phyloP scores from a whole-genome alignment of 2,113 vertebrate genomes.

The Pterocles gutturalis region DNA sequence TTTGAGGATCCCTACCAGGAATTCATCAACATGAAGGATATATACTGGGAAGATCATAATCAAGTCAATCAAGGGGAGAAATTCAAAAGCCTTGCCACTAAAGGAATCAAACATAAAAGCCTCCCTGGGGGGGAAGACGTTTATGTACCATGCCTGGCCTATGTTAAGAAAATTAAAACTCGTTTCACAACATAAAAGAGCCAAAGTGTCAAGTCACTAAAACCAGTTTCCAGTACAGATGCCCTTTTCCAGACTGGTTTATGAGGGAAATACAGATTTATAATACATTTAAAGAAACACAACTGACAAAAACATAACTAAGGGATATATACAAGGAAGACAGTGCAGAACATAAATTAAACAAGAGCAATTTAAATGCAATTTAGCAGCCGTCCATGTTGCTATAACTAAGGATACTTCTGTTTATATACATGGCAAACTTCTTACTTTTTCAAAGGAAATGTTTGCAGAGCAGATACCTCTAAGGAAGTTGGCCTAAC shows the following conservation, averaged over 20 bases:
- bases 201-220: constrained; percentile 77
- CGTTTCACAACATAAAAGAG: constrained; percentile 72
- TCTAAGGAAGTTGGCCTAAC: neutral
- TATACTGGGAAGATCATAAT: constrained; percentile 70
- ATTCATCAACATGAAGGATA: constrained; percentile 65
- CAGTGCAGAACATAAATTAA: constrained; percentile 39
- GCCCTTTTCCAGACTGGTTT: constrained; percentile 72
- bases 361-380: constrained; percentile 22
- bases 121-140: constrained; percentile 59
- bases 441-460: constrained; percentile 16
- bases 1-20: constrained; percentile 64
- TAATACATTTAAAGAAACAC: constrained; percentile 61
- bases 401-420: neutral
- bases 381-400: neutral
- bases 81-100: constrained; percentile 63
- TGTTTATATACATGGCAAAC: constrained; percentile 33
- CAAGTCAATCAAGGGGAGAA: constrained; percentile 70
- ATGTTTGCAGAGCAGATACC: constrained; percentile 18
- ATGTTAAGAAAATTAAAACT: constrained; percentile 80
- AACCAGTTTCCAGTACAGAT: constrained; percentile 71
- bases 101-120: constrained; percentile 69
- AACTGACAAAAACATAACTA: constrained; percentile 57
- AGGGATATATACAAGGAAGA: constrained; percentile 25
- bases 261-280: constrained; percentile 77
- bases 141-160: constrained; percentile 76